A percentile compares a stretch with the other conserved stretches of the same genome.
These are phyloP conservation scores for Piezodorus guildinii DNA, from an alignment of 1,140 invertebrate species.

Conservation along the genomic window DNA sequence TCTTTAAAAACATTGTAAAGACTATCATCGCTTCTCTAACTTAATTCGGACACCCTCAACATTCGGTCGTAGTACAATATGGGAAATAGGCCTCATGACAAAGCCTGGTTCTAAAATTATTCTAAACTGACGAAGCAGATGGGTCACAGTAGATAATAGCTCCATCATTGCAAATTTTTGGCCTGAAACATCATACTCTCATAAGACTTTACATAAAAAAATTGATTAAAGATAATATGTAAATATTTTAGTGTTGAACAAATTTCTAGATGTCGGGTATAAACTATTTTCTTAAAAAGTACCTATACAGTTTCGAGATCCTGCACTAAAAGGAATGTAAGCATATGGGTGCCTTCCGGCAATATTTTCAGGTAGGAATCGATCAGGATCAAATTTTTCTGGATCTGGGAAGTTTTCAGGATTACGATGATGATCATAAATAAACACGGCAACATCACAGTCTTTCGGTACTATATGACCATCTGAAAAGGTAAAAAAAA, in stretches of 20 bases:
- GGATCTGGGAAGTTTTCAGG: conserved; percentile 43
- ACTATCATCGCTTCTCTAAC: background rate
- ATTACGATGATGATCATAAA: conserved; percentile 39
- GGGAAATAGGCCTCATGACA: background rate
- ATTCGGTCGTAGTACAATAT: background rate
- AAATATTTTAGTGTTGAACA: background rate
- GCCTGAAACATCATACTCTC: background rate
- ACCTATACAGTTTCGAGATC: conserved; percentile 50
- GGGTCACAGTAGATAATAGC: background rate
- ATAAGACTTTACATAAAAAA: background rate
- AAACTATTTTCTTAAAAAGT: conserved; percentile 12
- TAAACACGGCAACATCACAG: background rate
- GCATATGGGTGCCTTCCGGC: conserved; percentile 36
- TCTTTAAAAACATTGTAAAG: too few relatives aligned
- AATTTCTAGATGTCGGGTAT: background rate
- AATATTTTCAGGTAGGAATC: conserved; percentile 46
- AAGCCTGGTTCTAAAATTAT: background rate
- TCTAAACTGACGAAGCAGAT: background rate
- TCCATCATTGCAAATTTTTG: conserved; percentile 21
- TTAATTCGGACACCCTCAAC: background rate
- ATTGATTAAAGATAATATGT: background rate
- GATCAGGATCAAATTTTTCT: conserved; percentile 50
- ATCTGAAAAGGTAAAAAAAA: background rate
- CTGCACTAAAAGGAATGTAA: conserved; percentile 53
- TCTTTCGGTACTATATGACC: conserved; percentile 7